Conservation (phyloP, 2,797 vertebrate genomes). For the Bradypodion ventrale region DNA sequence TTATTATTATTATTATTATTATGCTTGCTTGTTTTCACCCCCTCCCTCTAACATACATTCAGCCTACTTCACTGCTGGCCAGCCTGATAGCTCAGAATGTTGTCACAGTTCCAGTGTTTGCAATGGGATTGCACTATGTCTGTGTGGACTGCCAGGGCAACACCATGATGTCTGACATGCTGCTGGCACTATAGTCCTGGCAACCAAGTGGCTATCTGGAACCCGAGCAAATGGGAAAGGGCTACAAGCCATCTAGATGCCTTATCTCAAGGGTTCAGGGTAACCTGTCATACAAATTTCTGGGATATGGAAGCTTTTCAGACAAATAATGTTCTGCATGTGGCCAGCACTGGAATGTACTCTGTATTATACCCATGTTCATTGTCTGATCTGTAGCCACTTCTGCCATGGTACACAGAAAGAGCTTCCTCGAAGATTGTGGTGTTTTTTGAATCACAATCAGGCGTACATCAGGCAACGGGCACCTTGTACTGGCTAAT, state of each 20-base stretch:
- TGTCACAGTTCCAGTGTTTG: not conserved
- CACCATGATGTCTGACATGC: not conserved
- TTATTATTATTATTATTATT: too few species aligned
- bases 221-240: not conserved
- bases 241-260: constrained; percentile 6
- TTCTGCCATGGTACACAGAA: too few species aligned
- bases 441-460: too few species aligned
- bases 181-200: not conserved
- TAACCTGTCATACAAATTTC: not conserved
- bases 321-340: not conserved
- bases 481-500: too few species aligned
- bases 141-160: not conserved
- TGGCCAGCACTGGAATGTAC: not conserved
- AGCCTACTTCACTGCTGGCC: not conserved
- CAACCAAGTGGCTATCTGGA: not conserved
- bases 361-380: not conserved
- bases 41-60: not conserved
- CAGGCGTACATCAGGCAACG: too few species aligned
- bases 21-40: not conserved
- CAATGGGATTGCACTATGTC: not conserved
- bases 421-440: too few species aligned
- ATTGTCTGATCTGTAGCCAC: not conserved
- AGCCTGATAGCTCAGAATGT: not conserved
- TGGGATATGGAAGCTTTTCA: not conserved
- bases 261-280: constrained; percentile 18